Conservation (phyloP, 2,888 invertebrate species). For the Leistus spinibarbis region DNA sequence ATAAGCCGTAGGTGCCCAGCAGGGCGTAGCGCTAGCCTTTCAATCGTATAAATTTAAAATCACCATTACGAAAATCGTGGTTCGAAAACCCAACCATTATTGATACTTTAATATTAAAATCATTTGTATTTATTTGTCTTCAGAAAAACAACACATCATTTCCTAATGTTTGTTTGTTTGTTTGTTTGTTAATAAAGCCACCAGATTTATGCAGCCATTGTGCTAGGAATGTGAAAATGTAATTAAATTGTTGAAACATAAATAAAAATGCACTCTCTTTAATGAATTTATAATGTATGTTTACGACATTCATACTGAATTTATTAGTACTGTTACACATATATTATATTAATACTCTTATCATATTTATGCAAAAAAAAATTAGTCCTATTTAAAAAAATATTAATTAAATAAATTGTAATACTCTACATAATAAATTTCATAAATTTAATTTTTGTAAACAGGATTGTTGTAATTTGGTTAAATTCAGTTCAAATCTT, state of each 20-base stretch:
- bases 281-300: conserved; percentile 24
- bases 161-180: too few species aligned
- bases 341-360: neutral
- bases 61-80: neutral
- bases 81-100: neutral
- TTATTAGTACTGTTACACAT: conserved; percentile 1
- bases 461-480: too few species aligned
- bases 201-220: neutral
- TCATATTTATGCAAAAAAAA: neutral
- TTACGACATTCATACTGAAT: neutral
- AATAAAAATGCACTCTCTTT: conserved; percentile 33
- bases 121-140: neutral
- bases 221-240: conserved; percentile 28
- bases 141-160: neutral
- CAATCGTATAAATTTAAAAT: neutral
- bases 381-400: neutral
- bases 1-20: neutral
- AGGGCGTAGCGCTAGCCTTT: neutral
- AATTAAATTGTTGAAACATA: conserved; percentile 35
- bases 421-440: too few species aligned
- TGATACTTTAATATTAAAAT: neutral
- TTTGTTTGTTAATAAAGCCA: neutral
- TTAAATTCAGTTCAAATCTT: too few species aligned
- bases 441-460: too few species aligned
- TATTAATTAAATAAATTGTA: neutral